Evolutionary conservation across 2,797 vertebrate genomes (phyloP).

Genomic region (Craterocephalus amniculus): DNA sequence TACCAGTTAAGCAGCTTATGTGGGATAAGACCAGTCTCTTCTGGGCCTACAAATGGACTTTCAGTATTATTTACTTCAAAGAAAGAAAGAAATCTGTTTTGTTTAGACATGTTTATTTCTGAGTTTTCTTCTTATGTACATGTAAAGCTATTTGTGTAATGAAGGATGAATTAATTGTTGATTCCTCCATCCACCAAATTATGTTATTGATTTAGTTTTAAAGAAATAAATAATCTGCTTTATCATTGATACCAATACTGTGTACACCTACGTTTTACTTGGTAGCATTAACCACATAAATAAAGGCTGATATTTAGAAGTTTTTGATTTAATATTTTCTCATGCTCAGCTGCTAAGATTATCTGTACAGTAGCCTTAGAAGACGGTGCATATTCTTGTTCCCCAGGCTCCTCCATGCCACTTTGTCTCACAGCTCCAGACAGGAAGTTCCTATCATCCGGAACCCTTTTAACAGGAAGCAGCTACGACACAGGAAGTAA

Average conservation of each 20-base stretch:
- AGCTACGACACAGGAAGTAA: slow-evolving; percentile 77
- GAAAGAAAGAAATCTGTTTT: not conserved
- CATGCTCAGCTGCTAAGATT: not conserved
- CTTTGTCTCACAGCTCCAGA: slow-evolving; percentile 60
- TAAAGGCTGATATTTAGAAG: not conserved
- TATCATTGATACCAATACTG: not conserved
- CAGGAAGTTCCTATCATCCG: slow-evolving; percentile 76
- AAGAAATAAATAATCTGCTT: not conserved
- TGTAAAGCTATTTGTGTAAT: not conserved
- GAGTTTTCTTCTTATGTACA: slow-evolving; percentile 2
- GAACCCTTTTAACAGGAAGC: slow-evolving; percentile 76
- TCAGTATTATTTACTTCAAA: no score
- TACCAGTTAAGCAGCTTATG: slow-evolving; percentile 4
- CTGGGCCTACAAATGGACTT: no score
- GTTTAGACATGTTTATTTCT: not conserved
- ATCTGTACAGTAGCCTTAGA: slow-evolving; percentile 2
- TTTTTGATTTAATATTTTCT: no score
- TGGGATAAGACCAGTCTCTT: not conserved
- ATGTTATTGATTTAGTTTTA: not conserved
- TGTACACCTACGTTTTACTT: no score
- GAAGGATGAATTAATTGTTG: not conserved
- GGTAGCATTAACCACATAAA: not conserved
- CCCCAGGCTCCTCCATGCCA: slow-evolving; percentile 18
- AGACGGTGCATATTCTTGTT: slow-evolving; percentile 3
- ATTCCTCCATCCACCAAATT: not conserved